Evolutionary conservation across 2,888 invertebrate species (phyloP).

Genomic region (Ceraclea dissimilis): DNA sequence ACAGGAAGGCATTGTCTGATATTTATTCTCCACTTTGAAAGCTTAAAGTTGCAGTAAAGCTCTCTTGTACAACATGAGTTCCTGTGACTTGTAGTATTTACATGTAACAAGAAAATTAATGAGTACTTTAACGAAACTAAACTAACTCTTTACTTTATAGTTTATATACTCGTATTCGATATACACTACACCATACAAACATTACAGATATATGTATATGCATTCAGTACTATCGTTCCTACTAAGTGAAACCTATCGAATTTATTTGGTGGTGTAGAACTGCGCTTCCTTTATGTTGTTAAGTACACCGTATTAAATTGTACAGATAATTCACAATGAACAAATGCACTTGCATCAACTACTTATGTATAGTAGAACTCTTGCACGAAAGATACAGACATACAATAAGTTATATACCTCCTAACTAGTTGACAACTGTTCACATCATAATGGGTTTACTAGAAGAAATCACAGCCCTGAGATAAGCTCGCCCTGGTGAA

Average conservation of each 20-base stretch:
- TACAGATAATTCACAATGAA: too few relatives aligned
- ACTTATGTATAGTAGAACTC: too few relatives aligned
- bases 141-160: neutral
- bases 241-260: neutral
- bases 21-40: neutral
- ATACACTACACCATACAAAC: neutral
- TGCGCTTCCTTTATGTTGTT: neutral
- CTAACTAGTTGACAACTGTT: too few relatives aligned
- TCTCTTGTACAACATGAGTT: too few relatives aligned
- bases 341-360: too few relatives aligned
- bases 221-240: neutral
- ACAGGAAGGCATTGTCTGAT: neutral
- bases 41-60: too few relatives aligned
- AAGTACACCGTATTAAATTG: too few relatives aligned
- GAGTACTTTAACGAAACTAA: neutral
- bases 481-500: too few relatives aligned
- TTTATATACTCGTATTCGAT: neutral
- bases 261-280: neutral
- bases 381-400: too few relatives aligned
- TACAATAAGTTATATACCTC: too few relatives aligned
- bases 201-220: neutral
- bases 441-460: too few relatives aligned
- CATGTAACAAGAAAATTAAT: slow-evolving; percentile 2
- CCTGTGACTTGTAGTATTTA: slow-evolving; percentile 1
- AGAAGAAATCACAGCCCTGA: too few relatives aligned